Conservation (phyloP, 2,113 vertebrate species). For the Patagioenas fasciata region DNA sequence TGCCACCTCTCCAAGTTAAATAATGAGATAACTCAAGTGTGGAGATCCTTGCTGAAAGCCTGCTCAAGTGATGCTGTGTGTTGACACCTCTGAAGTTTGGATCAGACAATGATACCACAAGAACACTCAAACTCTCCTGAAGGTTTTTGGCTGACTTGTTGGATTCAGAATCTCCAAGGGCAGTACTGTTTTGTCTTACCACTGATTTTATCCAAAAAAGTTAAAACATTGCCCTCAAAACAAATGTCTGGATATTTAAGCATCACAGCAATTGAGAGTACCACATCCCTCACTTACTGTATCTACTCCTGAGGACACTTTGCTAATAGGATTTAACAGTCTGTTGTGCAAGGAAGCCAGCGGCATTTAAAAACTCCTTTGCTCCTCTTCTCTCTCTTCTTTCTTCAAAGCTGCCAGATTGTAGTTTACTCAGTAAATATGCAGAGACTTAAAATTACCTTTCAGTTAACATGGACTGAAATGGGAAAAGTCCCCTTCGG, state of each 20-base stretch:
- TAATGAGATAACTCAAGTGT: background rate
- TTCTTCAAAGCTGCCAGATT: slow-evolving; percentile 29
- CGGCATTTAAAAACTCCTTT: background rate
- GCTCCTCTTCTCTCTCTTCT: background rate
- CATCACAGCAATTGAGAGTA: background rate
- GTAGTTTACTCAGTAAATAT: slow-evolving; percentile 43
- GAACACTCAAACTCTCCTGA: background rate
- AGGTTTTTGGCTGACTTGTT: background rate
- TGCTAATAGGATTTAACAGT: slow-evolving; percentile 69
- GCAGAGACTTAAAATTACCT: slow-evolving; percentile 40
- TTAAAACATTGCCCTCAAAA: background rate
- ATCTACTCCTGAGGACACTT: slow-evolving; percentile 44
- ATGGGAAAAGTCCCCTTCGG: slow-evolving; percentile 10
- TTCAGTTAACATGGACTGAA: slow-evolving; percentile 1
- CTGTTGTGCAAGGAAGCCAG: slow-evolving; percentile 49
- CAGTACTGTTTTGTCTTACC: background rate
- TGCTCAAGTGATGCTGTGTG: background rate
- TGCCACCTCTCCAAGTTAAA: background rate
- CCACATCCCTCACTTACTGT: slow-evolving; percentile 6
- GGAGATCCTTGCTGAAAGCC: background rate
- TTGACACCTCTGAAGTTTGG: background rate
- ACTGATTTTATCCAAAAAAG: background rate
- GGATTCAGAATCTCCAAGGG: background rate
- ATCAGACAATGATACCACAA: background rate
- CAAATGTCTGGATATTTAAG: background rate